Conservation (phyloP, 2,113 vertebrate species). For the Neogobius melanostomus region DNA sequence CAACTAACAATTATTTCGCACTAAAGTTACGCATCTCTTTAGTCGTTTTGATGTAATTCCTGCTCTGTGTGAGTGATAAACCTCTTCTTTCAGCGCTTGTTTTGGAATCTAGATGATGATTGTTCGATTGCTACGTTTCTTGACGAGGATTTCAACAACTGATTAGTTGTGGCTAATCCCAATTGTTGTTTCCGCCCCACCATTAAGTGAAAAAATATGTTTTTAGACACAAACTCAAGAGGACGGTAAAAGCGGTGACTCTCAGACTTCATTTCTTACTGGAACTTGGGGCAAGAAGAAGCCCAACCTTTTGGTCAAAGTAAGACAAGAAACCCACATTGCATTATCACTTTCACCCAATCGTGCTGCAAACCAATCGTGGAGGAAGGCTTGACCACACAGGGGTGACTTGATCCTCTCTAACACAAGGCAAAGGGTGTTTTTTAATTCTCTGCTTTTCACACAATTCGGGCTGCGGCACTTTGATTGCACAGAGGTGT, state of each 20-base stretch:
- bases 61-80: no score
- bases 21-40: no score
- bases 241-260: slow-evolving; percentile 77
- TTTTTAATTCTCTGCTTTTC: slow-evolving; percentile 48
- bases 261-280: slow-evolving; percentile 79
- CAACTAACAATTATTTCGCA: no score
- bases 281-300: slow-evolving; percentile 84
- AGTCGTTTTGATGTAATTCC: no score
- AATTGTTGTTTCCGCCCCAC: background rate
- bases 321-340: slow-evolving; percentile 71
- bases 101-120: no score
- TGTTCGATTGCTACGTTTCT: no score
- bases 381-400: slow-evolving; percentile 51
- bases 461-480: slow-evolving; percentile 43
- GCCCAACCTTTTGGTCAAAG: slow-evolving; percentile 75
- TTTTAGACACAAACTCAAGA: slow-evolving; percentile 78
- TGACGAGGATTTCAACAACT: no score
- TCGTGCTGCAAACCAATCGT: slow-evolving; percentile 56
- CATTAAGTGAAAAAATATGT: slow-evolving; percentile 73
- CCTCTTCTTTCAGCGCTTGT: no score
- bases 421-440: slow-evolving; percentile 44
- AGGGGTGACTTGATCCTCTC: slow-evolving; percentile 59
- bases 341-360: slow-evolving; percentile 42
- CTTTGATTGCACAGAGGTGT: slow-evolving; percentile 55
- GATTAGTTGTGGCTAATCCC: no score